Evolutionary conservation across 2,113 vertebrate species (phyloP), one percentile per base, ranked within the genome.

Genomic region (Vanacampus margaritifer): DNA sequence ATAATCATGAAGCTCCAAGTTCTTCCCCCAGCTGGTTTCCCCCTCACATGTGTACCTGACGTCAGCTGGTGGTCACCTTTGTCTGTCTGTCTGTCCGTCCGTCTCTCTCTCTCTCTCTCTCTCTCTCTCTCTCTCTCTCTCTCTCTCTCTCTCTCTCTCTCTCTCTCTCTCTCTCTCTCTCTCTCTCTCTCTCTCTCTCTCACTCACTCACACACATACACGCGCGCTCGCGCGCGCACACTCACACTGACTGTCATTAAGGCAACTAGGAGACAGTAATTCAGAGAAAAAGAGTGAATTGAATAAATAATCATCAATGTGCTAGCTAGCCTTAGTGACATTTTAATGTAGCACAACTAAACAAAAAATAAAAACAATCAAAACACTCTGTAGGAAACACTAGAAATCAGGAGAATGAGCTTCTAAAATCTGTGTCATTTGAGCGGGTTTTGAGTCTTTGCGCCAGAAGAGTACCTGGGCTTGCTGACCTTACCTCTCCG

Each of bases 61-160:
- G 78, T 71, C 68, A 69, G 76, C 71, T 77, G 77, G 73, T 79
- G 67, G 82, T 82, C 86, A 87, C 86, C 84, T 84, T 82, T 73
- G 68, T 26, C 57, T 54, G 64, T 50, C 23, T 46, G 45, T 46
- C 28, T 32, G 28, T 4, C 28, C 4, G 28, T 32, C 28, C 28
- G 8, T 8, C 17, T 50, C 46, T 6, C 46, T 16, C 43, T 16
- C 14, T 43, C 41, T 43, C 41, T 13, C 41, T 8, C 17, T 50
- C 46, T 6, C 46, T 16, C 43, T 16, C 14, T 43, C 41, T 43
- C 41, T 8, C 17, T 50, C 46, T 6, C 46, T 16, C 43, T 16
- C 14, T 43, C 41, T 43, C 41, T 8, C 17, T 50, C 46, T 6
- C 46, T 16, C 43, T 16, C 14, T 43, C 41, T 43, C 41, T n/a